Conservation (phyloP, 2,113 vertebrate genomes). For the Poecilia latipinna region DNA sequence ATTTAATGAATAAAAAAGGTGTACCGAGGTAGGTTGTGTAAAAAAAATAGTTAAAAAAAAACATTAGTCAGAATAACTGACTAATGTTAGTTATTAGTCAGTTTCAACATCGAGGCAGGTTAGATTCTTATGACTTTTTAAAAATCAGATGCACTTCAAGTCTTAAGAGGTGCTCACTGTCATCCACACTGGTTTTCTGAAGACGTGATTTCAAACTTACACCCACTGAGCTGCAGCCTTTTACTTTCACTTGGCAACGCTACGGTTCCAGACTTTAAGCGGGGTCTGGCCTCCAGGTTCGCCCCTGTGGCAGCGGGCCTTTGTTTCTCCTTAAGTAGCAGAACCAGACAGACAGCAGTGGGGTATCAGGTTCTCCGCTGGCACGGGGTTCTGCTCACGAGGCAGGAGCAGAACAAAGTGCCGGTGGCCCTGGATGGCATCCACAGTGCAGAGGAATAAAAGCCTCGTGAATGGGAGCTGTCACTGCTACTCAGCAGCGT, state of each 20-base stretch:
- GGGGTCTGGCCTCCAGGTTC: slow-evolving; percentile 34
- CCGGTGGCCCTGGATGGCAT: slow-evolving; percentile 61
- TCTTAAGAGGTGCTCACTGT: no score
- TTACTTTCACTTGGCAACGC: slow-evolving; percentile 46
- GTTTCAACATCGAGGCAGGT: no score
- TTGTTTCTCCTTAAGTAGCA: slow-evolving; percentile 54
- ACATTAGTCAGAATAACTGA: no score
- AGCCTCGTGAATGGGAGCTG: slow-evolving; percentile 66
- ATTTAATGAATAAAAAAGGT: no score
- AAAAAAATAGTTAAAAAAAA: no score
- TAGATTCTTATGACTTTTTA: no score
- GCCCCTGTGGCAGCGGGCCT: slow-evolving; percentile 39
- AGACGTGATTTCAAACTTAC: slow-evolving; percentile 40
- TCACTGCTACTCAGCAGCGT: slow-evolving; percentile 72
- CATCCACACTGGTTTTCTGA: slow-evolving; percentile 12
- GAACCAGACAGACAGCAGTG: slow-evolving; percentile 37
- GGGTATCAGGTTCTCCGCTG: slow-evolving; percentile 62
- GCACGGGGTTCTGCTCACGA: slow-evolving; percentile 53
- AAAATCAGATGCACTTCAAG: no score
- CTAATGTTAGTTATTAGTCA: no score
- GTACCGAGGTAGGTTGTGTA: no score
- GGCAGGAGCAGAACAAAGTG: slow-evolving; percentile 64
- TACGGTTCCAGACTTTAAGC: slow-evolving; percentile 46
- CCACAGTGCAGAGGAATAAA: slow-evolving; percentile 57
- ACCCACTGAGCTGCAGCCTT: slow-evolving; percentile 55